Conservation (phyloP, 2,797 vertebrate genomes). For the Notolabrus celidotus region DNA sequence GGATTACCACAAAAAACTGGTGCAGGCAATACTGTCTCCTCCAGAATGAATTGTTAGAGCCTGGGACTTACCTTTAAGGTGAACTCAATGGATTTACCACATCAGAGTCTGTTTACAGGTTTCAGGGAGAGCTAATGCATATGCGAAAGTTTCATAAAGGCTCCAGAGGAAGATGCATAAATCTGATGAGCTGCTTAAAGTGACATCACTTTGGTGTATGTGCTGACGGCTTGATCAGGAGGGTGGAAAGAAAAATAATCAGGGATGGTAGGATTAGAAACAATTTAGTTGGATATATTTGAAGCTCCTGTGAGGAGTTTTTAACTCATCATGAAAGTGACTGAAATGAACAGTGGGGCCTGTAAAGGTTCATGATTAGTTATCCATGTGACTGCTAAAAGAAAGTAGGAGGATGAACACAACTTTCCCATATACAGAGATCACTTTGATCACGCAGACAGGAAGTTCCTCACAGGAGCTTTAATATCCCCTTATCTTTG, state of each 20-base stretch:
- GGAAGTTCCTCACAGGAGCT: no score
- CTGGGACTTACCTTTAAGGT: slow-evolving; percentile 10
- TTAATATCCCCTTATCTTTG: no score
- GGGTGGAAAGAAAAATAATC: neutral
- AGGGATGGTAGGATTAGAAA: neutral
- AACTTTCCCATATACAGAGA: no score
- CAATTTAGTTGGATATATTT: neutral
- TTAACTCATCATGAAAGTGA: no score
- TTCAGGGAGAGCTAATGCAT: neutral
- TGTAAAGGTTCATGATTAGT: no score
- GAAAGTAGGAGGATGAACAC: no score
- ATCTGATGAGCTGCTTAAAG: neutral
- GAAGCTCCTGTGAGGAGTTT: no score
- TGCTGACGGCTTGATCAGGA: neutral
- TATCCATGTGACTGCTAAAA: no score
- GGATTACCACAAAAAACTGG: neutral
- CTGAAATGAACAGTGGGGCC: no score
- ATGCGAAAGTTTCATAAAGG: neutral
- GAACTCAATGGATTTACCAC: neutral
- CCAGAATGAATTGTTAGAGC: slow-evolving; percentile 4
- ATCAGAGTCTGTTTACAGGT: slow-evolving; percentile 34
- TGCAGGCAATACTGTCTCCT: neutral
- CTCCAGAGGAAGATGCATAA: neutral
- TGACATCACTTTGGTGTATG: neutral
- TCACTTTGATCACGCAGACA: no score